Evolutionary conservation across 2,797 vertebrate genomes (phyloP).

Genomic region (Carcharodon carcharias): DNA sequence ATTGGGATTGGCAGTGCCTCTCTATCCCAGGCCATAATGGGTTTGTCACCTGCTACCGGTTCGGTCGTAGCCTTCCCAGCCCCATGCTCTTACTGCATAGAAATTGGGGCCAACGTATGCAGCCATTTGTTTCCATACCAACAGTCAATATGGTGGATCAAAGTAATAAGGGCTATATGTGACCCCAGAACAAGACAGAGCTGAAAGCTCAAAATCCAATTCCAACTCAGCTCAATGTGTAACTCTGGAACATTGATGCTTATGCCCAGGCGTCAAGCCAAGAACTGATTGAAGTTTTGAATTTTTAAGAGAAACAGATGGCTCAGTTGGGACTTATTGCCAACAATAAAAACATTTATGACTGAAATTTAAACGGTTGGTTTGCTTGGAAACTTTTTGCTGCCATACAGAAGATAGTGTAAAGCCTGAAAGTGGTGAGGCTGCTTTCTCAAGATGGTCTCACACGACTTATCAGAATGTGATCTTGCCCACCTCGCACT

Average conservation of each 20-base stretch:
- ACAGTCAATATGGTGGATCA: not conserved
- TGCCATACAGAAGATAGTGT: not conserved
- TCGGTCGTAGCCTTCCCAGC: no score
- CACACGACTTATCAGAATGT: not conserved
- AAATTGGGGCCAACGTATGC: not conserved
- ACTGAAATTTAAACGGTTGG: not conserved
- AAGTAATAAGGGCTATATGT: not conserved
- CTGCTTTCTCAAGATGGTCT: not conserved
- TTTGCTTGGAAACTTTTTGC: not conserved
- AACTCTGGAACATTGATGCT: not conserved
- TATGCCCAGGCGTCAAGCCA: not conserved
- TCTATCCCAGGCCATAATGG: not conserved
- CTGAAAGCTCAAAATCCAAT: not conserved
- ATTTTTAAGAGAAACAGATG: not conserved
- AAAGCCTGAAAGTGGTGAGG: not conserved
- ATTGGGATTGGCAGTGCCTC: not conserved
- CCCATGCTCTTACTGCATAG: not conserved
- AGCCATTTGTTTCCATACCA: not conserved
- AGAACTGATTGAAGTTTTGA: not conserved
- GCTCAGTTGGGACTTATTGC: not conserved
- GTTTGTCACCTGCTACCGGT: no score
- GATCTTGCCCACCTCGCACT: not conserved
- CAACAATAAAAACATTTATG: not conserved
- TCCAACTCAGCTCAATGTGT: not conserved
- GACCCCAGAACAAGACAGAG: not conserved